Evolutionary conservation across 2,888 invertebrate species (phyloP), one percentile per base, ranked within the genome.

Genomic region (Ichneumon xanthorius): DNA sequence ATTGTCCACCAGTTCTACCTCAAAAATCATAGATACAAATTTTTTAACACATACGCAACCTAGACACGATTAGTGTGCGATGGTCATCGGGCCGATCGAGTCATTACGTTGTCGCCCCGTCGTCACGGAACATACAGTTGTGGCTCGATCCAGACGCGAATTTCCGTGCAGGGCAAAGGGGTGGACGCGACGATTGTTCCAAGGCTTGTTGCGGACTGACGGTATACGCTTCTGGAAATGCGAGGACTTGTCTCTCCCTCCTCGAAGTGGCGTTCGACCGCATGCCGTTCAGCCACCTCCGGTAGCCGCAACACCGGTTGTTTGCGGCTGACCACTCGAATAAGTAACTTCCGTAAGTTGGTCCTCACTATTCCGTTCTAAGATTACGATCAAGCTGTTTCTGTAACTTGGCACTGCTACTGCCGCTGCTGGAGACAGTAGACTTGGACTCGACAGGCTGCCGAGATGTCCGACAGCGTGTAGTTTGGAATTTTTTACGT

Each of bases 301-400:
- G 70, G 73, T 63, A 37, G 63, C 81, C 73, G 37, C 80, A 80
- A 50, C 19, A 33, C 58, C 77, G 48, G 68, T 63, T 85, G 80
- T 80, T 84, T 80, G 84, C 55, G 78, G 84, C 73, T 81, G 84
- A 84, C 84, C 84, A 80, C 30, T 80, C 72, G 73, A 84, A 81
- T 80, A 78, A 81, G 78, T 81, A 70, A 84, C 81, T 84, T 84
- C 73, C 81, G 84, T 45, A 84, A 81, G 55, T 81, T 81, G 53
- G 80, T 14, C 67, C 19, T 37, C 63, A 30, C 61, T 5, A 63
- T 71, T 50, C 48, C 14, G 68, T 26, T 37, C 53, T 14, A 80
- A 84, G 81, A 81, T 81, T 84, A 37, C 77, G 53, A 33, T 26
- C 68, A 78, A 55, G 67, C 33, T 48, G 76, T 72, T 77, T 72